phyloP scores from a whole-genome alignment of 2,797 vertebrate genomes.

The Caiman crocodilus region DNA sequence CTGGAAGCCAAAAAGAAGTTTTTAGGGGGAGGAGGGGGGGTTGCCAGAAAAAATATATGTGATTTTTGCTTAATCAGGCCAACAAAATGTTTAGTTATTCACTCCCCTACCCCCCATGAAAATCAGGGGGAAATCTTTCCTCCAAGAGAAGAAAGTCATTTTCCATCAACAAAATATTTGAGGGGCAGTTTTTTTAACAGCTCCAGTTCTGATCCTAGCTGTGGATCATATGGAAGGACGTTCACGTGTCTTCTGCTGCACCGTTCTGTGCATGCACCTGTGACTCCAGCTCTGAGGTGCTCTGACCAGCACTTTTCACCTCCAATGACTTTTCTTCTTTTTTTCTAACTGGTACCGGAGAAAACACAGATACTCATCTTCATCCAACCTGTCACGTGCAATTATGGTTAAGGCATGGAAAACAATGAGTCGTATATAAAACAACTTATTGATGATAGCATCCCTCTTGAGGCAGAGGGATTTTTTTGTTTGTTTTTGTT shows the following conservation, averaged over 20 bases:
- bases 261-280: rapidly evolving
- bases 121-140: background rate
- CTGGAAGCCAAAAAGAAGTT: background rate
- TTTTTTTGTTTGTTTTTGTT: background rate
- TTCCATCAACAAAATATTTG: background rate
- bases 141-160: background rate
- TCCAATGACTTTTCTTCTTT: background rate
- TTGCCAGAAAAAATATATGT: background rate
- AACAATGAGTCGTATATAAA: background rate
- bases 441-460: background rate
- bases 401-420: background rate
- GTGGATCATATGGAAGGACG: background rate
- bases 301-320: background rate
- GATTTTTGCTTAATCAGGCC: background rate
- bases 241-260: background rate
- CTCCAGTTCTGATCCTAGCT: background rate
- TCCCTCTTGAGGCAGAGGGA: background rate
- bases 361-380: background rate
- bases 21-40: too few relatives aligned
- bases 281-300: background rate
- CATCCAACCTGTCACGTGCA: background rate
- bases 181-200: background rate
- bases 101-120: background rate
- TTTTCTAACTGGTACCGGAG: background rate
- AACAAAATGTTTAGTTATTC: background rate